Base-by-base conservation (phyloP, 1,140 invertebrate species). In the Diachasmimorpha longicaudata region DNA sequence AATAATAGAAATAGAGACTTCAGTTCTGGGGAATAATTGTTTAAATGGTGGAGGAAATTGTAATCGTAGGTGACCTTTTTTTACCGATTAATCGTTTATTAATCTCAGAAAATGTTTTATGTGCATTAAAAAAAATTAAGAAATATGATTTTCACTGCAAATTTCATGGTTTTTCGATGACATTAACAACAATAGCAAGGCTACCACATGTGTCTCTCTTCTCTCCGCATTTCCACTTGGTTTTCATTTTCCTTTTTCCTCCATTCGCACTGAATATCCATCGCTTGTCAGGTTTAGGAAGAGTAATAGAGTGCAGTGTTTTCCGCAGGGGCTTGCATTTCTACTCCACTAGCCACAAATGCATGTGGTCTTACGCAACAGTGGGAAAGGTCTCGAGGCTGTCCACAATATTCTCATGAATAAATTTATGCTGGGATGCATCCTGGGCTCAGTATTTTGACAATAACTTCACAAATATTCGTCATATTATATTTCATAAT, bases 331-430 rank as follows among this genome's bases (percentile, higher is more conserved):
- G 78, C 81, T 81, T 80, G 80, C 79, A 79, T 82, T 85, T 85
- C 83, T 83, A 83, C 83, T 86, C 81, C 79, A 85, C 80, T 84
- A 81, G 83, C 81, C 82, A 78, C 80, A 79, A 81, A 79, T 80
- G 66, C 16, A 79, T 80, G 66, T 16, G 82, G 83, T 80, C 81
- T 85, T 86, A 86, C 83, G 84, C 81, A 86, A 86, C 81, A 82
- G 80, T 79, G 80, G 80, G 81, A 84, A 84, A 85, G 31, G 81
- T 79, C 80, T 83, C 79, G 79, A 79, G 78, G 74, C 79, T 74
- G 81, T 78, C 80, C 73, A 75, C 70, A 78, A 73, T 37, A 68
- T 74, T 81, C 81, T 86, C 84, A 85, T 85, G 84, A 84, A 86
- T 85, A 83, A 39, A 68, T 68, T 31, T 81, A 85, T 84, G 82